Percentiles rank a stretch among this genome's conserved stretches.
phyloP scores from a whole-genome alignment of 2,888 invertebrate species.

The Spilarctia lutea region DNA sequence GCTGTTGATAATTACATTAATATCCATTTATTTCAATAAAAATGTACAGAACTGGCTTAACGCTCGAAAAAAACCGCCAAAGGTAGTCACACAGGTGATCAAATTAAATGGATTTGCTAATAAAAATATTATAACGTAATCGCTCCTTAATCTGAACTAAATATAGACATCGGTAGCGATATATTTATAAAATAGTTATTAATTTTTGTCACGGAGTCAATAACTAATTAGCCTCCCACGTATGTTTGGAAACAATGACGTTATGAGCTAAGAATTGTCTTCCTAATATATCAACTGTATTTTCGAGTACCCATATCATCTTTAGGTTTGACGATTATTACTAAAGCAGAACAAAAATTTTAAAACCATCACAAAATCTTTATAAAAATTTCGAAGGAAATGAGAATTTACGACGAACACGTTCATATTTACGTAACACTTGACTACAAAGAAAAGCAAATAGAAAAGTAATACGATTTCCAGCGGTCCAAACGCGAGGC shows the following conservation, averaged over 20 bases:
- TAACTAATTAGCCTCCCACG: constrained; percentile 35
- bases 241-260: constrained; percentile 30
- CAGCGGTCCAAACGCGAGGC: constrained; percentile 63
- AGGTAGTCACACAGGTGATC: constrained; percentile 27
- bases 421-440: constrained; percentile 85
- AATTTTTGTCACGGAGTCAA: constrained; percentile 35
- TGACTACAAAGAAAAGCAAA: constrained; percentile 85
- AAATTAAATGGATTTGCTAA: constrained; percentile 38
- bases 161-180: constrained; percentile 43
- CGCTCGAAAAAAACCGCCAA: constrained; percentile 40
- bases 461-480: constrained; percentile 85
- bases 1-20: constrained; percentile 45
- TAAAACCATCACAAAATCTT: constrained; percentile 59
- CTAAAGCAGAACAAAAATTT: constrained; percentile 48
- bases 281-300: constrained; percentile 30
- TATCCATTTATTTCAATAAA: constrained; percentile 48
- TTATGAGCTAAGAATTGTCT: constrained; percentile 25
- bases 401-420: constrained; percentile 80
- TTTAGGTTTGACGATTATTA: constrained; percentile 45
- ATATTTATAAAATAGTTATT: constrained; percentile 40
- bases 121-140: constrained; percentile 42
- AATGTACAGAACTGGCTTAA: constrained; percentile 46
- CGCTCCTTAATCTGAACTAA: constrained; percentile 35
- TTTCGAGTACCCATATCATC: constrained; percentile 30
- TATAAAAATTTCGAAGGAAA: constrained; percentile 77